Evolutionary conservation across 2,113 vertebrate species (phyloP).

Genomic region (Mesembrinibis cayennensis): DNA sequence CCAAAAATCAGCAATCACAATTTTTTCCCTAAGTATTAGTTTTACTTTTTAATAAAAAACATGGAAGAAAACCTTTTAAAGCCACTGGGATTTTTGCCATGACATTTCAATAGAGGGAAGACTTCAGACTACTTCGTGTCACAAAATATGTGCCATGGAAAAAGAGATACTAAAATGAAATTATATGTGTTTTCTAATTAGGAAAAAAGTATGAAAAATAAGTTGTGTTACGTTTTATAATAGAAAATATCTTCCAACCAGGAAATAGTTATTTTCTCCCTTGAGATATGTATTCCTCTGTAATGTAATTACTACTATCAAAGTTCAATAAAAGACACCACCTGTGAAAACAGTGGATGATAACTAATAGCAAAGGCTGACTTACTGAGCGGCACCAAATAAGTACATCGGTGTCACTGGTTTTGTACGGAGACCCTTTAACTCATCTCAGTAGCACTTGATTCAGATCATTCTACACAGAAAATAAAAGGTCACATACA

Average conservation of each 20-base stretch:
- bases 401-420: background rate
- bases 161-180: background rate
- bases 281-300: background rate
- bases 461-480: background rate
- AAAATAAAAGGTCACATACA: background rate
- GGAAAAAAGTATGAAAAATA: background rate
- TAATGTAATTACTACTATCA: background rate
- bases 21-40: background rate
- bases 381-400: background rate
- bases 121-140: background rate
- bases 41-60: background rate
- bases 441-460: background rate
- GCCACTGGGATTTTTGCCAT: background rate
- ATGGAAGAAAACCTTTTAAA: background rate
- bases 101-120: background rate
- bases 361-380: background rate
- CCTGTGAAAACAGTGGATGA: background rate
- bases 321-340: background rate
- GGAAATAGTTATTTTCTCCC: background rate
- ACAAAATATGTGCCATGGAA: background rate
- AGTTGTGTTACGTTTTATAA: background rate
- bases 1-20: background rate
- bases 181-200: background rate
- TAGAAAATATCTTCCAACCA: background rate
- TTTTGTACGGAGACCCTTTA: background rate